A percentile compares a stretch with the other conserved stretches of the same genome.
Evolutionary conservation across 1,140 invertebrate genomes (phyloP).

Genomic region (Pseudomyrmex sp.): DNA sequence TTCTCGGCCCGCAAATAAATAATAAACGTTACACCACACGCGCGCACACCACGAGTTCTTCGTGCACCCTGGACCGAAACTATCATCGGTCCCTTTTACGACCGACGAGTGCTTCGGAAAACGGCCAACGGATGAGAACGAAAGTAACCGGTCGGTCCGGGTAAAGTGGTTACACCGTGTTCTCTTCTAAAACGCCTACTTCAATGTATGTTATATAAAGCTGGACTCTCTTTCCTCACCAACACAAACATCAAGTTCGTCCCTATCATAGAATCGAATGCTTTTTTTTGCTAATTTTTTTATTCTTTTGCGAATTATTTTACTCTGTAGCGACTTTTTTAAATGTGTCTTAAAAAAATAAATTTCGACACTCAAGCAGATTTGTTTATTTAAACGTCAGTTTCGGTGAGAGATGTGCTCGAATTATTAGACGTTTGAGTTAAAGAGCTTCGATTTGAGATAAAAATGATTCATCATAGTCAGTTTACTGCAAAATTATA

Average conservation of each 20-base stretch:
- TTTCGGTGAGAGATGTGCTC: too few species aligned
- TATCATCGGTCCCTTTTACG: constrained; percentile 49
- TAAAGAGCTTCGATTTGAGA: too few species aligned
- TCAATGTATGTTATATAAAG: neutral
- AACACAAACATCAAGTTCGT: neutral
- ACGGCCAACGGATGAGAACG: constrained; percentile 41
- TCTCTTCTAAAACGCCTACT: constrained; percentile 3
- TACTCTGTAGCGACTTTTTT: too few species aligned
- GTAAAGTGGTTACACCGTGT: constrained; percentile 39
- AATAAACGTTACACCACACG: constrained; percentile 66
- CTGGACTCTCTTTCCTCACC: too few species aligned
- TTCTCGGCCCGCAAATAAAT: constrained; percentile 69
- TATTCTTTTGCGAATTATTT: too few species aligned
- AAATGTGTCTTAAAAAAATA: too few species aligned
- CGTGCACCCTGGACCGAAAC: constrained; percentile 15
- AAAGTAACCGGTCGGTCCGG: constrained; percentile 38
- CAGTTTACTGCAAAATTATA: too few species aligned
- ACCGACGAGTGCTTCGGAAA: constrained; percentile 42
- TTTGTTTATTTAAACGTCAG: too few species aligned
- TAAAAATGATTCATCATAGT: too few species aligned
- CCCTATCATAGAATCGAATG: too few species aligned
- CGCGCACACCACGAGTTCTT: neutral
- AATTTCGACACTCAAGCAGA: too few species aligned
- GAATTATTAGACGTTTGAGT: too few species aligned
- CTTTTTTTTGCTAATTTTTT: neutral